These are phyloP conservation scores for Cassiopea xamachana DNA, from an alignment of 30 jellyfish, hydroid and myxozoan species.

Conservation along the genomic window DNA sequence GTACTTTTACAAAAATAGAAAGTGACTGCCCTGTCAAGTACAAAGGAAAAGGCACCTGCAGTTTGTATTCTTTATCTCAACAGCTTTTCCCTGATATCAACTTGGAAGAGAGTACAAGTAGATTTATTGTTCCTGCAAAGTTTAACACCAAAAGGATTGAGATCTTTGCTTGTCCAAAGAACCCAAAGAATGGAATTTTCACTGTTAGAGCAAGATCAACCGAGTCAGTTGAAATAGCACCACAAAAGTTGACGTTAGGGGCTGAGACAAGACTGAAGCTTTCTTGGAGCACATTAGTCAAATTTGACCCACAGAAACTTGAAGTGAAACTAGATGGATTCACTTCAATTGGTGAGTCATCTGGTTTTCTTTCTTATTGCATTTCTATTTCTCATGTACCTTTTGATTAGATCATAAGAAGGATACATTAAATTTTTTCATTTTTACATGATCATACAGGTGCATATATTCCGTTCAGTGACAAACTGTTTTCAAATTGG, in stretches of 20 bases:
- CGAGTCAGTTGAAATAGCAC: constrained; percentile 47
- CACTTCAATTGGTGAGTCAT: constrained; percentile 38
- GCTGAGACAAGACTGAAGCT: not conserved
- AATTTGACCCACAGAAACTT: constrained; percentile 6
- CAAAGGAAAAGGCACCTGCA: constrained; percentile 15
- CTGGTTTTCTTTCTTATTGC: not conserved
- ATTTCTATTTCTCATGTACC: too few relatives aligned
- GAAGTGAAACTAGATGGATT: constrained; percentile 38
- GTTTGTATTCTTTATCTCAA: not conserved
- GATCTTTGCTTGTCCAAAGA: constrained; percentile 1
- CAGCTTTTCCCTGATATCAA: constrained; percentile 28
- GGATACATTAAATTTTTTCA: too few relatives aligned
- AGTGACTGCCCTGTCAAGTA: constrained; percentile 1
- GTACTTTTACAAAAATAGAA: not conserved
- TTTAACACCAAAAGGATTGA: not conserved
- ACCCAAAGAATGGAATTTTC: constrained; percentile 6
- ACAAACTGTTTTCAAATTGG: too few relatives aligned
- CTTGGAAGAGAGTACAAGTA: not conserved
- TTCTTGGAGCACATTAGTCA: constrained; percentile 15
- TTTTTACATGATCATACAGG: too few relatives aligned
- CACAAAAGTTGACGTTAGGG: constrained; percentile 42
- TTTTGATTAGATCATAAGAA: too few relatives aligned
- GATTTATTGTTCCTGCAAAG: constrained; percentile 28
- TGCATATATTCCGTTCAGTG: too few relatives aligned
- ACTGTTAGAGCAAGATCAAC: constrained; percentile 3